Percentiles rank a stretch among this genome's conserved stretches.
phyloP scores from a whole-genome alignment of 2,113 vertebrate genomes.

The Trogon surrucura region DNA sequence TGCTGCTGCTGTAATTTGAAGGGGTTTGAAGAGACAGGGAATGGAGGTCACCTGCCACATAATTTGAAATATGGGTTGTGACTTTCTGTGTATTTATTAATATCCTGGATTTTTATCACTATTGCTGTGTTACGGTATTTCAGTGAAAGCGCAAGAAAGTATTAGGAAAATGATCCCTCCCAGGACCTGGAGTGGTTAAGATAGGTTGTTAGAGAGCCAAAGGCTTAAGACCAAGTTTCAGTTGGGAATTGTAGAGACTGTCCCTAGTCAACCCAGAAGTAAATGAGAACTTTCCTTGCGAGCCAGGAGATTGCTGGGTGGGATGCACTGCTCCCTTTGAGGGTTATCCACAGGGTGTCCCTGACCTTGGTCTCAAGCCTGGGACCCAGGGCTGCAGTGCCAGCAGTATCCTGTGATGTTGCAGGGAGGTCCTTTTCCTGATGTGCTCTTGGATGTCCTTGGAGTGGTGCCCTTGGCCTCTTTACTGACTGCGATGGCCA shows the following conservation, averaged over 20 bases:
- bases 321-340: background rate
- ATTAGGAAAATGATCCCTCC: background rate
- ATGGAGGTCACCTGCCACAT: background rate
- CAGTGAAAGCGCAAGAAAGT: background rate
- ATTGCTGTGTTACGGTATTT: background rate
- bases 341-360: background rate
- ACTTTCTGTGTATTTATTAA: background rate
- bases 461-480: background rate
- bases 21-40: background rate
- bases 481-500: rapidly evolving
- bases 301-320: background rate
- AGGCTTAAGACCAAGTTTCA: background rate
- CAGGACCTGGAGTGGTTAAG: background rate
- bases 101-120: background rate
- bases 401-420: background rate
- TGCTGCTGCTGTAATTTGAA: background rate
- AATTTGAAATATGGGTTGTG: background rate
- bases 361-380: background rate
- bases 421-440: background rate
- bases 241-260: background rate
- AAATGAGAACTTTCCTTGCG: background rate
- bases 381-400: background rate
- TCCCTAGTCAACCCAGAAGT: background rate
- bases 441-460: background rate
- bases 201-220: background rate